Evolutionary conservation across 2,888 invertebrate species (phyloP).

Genomic region (Nebria salina): DNA sequence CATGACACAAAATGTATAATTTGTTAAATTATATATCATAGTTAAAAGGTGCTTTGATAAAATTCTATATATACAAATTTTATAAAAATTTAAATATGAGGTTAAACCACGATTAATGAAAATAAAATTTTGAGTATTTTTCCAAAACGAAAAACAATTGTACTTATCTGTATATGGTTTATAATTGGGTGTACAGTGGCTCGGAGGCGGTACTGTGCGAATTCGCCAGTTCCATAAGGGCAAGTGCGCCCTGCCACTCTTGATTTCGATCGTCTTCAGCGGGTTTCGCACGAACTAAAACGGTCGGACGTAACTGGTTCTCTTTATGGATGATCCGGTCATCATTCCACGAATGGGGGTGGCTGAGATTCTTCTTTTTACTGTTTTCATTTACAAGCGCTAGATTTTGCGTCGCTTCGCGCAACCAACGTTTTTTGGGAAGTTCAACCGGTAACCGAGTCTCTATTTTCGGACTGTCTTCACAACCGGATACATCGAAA

Average conservation of each 20-base stretch:
- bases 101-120: too few relatives aligned
- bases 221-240: slow-evolving; percentile 69
- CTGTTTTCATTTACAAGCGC: slow-evolving; percentile 52
- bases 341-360: slow-evolving; percentile 51
- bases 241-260: slow-evolving; percentile 70
- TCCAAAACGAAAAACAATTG: background rate
- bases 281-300: slow-evolving; percentile 61
- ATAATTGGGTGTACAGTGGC: slow-evolving; percentile 38
- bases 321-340: slow-evolving; percentile 54
- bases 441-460: slow-evolving; percentile 51
- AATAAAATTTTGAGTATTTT: too few relatives aligned
- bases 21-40: too few relatives aligned
- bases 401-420: slow-evolving; percentile 65
- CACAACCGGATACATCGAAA: slow-evolving; percentile 26
- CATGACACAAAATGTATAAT: too few relatives aligned
- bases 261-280: slow-evolving; percentile 55
- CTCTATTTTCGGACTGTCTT: slow-evolving; percentile 36
- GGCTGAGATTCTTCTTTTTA: slow-evolving; percentile 42
- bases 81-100: too few relatives aligned
- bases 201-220: slow-evolving; percentile 26
- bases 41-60: too few relatives aligned
- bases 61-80: too few relatives aligned
- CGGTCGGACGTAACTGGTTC: slow-evolving; percentile 67
- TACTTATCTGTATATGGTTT: background rate
- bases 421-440: slow-evolving; percentile 71